These are phyloP conservation scores for Deilephila elpenor DNA, from an alignment of 2,888 invertebrate genomes.

Conservation along the genomic window DNA sequence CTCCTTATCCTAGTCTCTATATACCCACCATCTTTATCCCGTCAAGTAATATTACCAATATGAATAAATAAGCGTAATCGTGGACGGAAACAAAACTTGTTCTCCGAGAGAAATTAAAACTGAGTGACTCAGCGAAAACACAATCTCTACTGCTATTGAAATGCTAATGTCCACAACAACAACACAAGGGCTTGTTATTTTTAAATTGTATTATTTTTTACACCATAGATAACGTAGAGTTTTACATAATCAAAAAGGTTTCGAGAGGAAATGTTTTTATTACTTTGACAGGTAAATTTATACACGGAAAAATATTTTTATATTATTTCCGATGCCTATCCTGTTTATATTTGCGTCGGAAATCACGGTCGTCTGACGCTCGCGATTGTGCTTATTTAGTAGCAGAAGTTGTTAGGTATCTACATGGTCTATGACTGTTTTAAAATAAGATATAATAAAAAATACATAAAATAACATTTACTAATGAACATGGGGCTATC, in stretches of 20 bases:
- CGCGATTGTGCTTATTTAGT: no score
- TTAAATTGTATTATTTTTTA: slow-evolving; percentile 26
- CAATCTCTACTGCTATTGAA: slow-evolving; percentile 58
- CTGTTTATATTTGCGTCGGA: no score
- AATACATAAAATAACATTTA: no score
- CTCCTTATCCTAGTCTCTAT: no score
- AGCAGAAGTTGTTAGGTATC: no score
- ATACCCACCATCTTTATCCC: neutral
- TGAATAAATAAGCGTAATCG: slow-evolving; percentile 10
- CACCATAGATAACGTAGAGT: slow-evolving; percentile 24
- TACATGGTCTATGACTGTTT: no score
- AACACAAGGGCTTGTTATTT: slow-evolving; percentile 13
- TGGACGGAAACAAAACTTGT: slow-evolving; percentile 25
- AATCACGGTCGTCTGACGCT: no score
- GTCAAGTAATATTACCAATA: neutral
- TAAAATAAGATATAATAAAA: no score
- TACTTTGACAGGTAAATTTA: no score
- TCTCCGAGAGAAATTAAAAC: slow-evolving; percentile 32
- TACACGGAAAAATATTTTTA: no score
- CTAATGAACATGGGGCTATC: no score
- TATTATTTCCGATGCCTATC: no score
- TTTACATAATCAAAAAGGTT: slow-evolving; percentile 20
- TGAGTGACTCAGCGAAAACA: slow-evolving; percentile 59
- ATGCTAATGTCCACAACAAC: slow-evolving; percentile 54
- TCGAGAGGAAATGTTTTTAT: neutral